Conservation (phyloP, 1,140 invertebrate species). For the Plutomurus gul region DNA sequence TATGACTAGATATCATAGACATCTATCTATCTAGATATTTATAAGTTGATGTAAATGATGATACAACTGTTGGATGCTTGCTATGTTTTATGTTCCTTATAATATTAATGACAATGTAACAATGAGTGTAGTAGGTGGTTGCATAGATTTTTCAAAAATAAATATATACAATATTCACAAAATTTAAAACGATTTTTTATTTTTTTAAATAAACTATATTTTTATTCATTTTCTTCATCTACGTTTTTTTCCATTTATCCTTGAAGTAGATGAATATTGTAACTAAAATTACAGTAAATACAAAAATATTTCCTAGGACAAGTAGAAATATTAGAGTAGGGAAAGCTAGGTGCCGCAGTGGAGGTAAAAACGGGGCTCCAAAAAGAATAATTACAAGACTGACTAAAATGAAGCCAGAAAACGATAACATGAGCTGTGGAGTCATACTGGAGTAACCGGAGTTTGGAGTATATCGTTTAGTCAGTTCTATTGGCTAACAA, state of each 20-base stretch:
- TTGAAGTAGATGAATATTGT: conserved; percentile 20
- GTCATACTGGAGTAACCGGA: neutral
- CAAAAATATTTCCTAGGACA: conserved; percentile 47
- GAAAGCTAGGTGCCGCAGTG: conserved; percentile 36
- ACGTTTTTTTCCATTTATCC: neutral
- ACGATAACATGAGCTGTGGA: conserved; percentile 31
- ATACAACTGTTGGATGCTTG: no score
- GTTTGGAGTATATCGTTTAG: neutral
- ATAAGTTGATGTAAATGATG: no score
- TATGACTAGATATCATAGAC: no score
- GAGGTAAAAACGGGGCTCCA: conserved; percentile 51
- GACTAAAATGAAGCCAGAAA: conserved; percentile 22
- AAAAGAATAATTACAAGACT: conserved; percentile 40
- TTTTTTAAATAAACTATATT: neutral
- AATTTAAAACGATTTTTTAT: neutral
- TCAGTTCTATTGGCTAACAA: conserved; percentile 31
- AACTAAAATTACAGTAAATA: conserved; percentile 35
- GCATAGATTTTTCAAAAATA: neutral
- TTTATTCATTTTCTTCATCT: no score
- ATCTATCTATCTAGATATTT: no score
- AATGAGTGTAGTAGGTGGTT: no score
- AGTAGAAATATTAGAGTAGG: conserved; percentile 35
- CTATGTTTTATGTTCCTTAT: no score
- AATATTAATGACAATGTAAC: neutral
- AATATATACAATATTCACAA: neutral